Conservation (phyloP, 2,888 invertebrate species). For the Dexiosoma caninum region DNA sequence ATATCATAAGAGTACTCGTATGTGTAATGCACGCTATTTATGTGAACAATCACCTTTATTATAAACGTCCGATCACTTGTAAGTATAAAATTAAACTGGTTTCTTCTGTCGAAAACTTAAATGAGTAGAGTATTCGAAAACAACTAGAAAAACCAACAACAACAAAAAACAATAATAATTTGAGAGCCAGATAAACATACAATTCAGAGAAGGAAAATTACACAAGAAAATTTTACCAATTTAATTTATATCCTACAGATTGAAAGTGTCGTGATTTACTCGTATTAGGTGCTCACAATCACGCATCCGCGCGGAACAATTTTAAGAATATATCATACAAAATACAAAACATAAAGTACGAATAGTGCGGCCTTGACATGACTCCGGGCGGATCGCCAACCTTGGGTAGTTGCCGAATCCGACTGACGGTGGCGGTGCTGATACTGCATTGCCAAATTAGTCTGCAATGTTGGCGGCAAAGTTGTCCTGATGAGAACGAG, state of each 20-base stretch:
- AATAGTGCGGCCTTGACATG: too few species aligned
- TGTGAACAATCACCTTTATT: slow-evolving; percentile 6
- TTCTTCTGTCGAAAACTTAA: slow-evolving; percentile 60
- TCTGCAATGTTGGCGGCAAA: too few species aligned
- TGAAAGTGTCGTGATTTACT: background rate
- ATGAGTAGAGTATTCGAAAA: slow-evolving; percentile 33
- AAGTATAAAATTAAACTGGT: slow-evolving; percentile 65
- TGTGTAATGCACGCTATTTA: slow-evolving; percentile 28
- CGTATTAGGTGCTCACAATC: too few species aligned
- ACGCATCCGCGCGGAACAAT: too few species aligned
- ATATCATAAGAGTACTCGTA: background rate
- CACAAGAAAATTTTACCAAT: background rate
- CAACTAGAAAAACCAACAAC: slow-evolving; percentile 28
- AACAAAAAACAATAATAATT: slow-evolving; percentile 11
- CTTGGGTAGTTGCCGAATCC: too few species aligned
- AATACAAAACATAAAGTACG: too few species aligned
- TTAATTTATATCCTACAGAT: too few species aligned
- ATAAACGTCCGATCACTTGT: slow-evolving; percentile 61
- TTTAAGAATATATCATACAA: too few species aligned
- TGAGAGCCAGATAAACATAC: slow-evolving; percentile 27
- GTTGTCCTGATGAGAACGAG: too few species aligned
- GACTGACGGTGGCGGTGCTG: too few species aligned
- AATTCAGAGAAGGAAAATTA: slow-evolving; percentile 9
- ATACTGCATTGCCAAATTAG: too few species aligned
- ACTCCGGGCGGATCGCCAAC: too few species aligned